A percentile compares a stretch with the other conserved stretches of the same genome.
These are phyloP conservation scores for Cygnus olor DNA, from an alignment of 2,797 vertebrate genomes.

Conservation along the genomic window DNA sequence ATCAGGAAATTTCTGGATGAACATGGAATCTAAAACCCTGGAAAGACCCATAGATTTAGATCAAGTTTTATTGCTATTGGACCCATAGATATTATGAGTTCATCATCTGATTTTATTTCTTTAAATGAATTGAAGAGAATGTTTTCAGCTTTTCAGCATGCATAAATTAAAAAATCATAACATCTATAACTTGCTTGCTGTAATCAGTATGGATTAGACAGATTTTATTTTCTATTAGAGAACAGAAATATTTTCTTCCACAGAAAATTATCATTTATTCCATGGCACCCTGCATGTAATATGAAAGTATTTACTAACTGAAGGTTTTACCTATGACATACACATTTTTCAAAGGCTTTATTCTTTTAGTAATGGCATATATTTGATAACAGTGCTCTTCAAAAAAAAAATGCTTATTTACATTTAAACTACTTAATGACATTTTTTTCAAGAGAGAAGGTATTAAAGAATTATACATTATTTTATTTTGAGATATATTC, in stretches of 20 bases:
- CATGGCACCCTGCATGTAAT: neutral
- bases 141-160: neutral
- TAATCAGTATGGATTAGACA: neutral
- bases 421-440: neutral
- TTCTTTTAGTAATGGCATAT: neutral
- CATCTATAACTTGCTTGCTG: neutral
- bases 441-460: neutral
- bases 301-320: neutral
- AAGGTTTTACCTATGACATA: neutral
- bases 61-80: neutral
- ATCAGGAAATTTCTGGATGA: slow-evolving; percentile 33
- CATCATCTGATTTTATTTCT: neutral
- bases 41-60: neutral
- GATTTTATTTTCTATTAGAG: neutral
- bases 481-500: neutral
- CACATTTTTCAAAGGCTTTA: neutral
- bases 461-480: fast-evolving
- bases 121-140: neutral
- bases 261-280: neutral
- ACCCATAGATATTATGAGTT: neutral
- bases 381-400: neutral
- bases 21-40: neutral
- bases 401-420: neutral
- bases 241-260: neutral
- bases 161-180: neutral